phyloP scores from a whole-genome alignment of 2,113 vertebrate species.

The Cichladusa arquata region DNA sequence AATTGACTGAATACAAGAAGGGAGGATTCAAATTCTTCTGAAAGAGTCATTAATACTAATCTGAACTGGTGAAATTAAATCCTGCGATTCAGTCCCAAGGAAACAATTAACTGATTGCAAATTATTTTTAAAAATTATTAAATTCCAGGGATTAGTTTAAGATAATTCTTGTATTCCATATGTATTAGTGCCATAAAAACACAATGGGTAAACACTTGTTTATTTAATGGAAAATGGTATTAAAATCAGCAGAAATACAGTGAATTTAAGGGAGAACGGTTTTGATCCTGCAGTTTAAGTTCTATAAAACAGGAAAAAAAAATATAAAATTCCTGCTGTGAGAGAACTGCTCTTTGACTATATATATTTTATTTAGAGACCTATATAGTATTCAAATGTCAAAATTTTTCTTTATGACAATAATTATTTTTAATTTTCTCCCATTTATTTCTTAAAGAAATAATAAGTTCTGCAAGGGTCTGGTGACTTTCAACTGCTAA shows the following conservation, averaged over 20 bases:
- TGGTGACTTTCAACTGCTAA: neutral
- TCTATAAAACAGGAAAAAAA: neutral
- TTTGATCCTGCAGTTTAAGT: neutral
- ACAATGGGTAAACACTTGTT: neutral
- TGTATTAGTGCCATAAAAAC: neutral
- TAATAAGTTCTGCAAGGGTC: neutral
- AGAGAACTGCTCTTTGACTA: neutral
- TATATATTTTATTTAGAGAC: neutral
- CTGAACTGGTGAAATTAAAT: constrained; percentile 25
- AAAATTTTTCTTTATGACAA: neutral
- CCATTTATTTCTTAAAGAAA: neutral
- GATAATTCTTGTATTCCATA: constrained; percentile 41
- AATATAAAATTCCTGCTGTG: neutral
- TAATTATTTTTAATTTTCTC: neutral
- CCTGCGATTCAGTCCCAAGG: neutral
- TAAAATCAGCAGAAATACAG: neutral
- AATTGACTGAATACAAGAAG: neutral
- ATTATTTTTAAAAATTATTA: constrained; percentile 23
- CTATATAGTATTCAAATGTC: neutral
- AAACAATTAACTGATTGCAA: constrained; percentile 63
- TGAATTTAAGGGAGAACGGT: neutral
- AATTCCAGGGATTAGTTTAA: constrained; percentile 36
- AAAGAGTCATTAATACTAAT: constrained; percentile 27
- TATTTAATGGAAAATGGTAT: constrained; percentile 16
- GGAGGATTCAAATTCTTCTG: neutral